Base-by-base conservation (phyloP, 2,888 invertebrate genomes). In the Drosophila eohydei region DNA sequence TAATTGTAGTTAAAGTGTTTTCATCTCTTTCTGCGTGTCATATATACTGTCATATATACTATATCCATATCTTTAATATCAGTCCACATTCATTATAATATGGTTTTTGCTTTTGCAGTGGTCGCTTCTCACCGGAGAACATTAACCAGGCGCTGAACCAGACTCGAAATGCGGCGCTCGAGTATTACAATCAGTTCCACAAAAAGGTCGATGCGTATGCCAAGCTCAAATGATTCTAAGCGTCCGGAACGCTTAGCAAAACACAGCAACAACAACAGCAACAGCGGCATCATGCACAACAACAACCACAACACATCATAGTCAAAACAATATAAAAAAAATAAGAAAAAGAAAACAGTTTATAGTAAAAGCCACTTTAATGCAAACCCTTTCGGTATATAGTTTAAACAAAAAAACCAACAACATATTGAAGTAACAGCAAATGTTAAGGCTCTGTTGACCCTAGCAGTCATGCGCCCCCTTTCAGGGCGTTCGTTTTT, bases 141-240 rank as follows among this genome's bases (percentile, higher is more conserved):
- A 94, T 97, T 58, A 95, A 95, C 81, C 95, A 94, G 92, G 95
- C 95, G 71, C 93, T 96, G 14, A 95, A 96, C 83, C 94, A 95
- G 67, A 96, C 96, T 16, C 94, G 95, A 81, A 93, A 94, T 78
- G 95, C 95, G 70, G 95, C 96, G 61, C 93, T 94, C 9, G 94
- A 95, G 77, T 96, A 95, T 88, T 96, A 95, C 91, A 94, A 95
- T 89, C 96, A 96, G 95, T 94, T 96, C 80, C 95, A 96, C 92
- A 94, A 97, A 93, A 96, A 98, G 94, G 95, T 96, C 41, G 95
- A 96, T 92, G 94, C 95, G 38, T 94, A 96, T 90, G 95, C 95
- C 11, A 95, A 95, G 93, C 95, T 95, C 92, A 95, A 95, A 90
- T 95, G 95, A 95, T 93, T 92, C 82, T 85, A 86, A 90, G 78